Conservation (phyloP, 2,888 invertebrate species). For the Zygogramma bicolorata region DNA sequence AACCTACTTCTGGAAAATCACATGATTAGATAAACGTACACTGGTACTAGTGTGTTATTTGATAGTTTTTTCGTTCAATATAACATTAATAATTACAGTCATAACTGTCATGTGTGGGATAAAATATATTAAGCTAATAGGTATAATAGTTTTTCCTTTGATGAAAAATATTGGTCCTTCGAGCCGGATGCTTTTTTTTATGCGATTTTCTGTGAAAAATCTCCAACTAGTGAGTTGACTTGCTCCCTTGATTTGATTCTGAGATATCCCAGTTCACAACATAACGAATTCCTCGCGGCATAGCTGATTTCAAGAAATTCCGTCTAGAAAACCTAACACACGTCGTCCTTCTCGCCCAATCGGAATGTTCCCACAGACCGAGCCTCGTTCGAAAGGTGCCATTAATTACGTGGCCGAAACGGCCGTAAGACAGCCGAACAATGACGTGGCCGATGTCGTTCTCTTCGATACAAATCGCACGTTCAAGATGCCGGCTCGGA, state of each 20-base stretch:
- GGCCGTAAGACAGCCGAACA: conserved; percentile 56
- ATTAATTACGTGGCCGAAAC: conserved; percentile 58
- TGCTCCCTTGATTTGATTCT: too few relatives aligned
- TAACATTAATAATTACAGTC: too few relatives aligned
- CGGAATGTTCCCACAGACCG: conserved; percentile 57
- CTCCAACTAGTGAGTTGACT: too few relatives aligned
- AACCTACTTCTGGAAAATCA: too few relatives aligned
- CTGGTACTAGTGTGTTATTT: too few relatives aligned
- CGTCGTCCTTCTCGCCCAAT: conserved; percentile 5
- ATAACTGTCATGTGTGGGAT: too few relatives aligned
- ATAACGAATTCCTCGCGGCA: not conserved
- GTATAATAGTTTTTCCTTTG: too few relatives aligned
- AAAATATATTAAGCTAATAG: too few relatives aligned
- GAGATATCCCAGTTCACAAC: too few relatives aligned
- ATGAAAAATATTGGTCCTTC: not conserved
- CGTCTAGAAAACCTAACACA: not conserved
- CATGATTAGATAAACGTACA: too few relatives aligned
- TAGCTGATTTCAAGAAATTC: not conserved
- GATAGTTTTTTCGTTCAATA: not conserved
- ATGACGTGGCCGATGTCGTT: conserved; percentile 56
- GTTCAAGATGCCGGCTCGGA: conserved; percentile 49
- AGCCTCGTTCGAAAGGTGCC: conserved; percentile 51
- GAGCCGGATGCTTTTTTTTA: not conserved
- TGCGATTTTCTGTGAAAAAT: too few relatives aligned
- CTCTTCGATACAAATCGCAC: conserved; percentile 52